Evolutionary conservation across 2,113 vertebrate genomes (phyloP), one percentile per base, ranked within the genome.

Genomic region (Periophthalmus modestus): DNA sequence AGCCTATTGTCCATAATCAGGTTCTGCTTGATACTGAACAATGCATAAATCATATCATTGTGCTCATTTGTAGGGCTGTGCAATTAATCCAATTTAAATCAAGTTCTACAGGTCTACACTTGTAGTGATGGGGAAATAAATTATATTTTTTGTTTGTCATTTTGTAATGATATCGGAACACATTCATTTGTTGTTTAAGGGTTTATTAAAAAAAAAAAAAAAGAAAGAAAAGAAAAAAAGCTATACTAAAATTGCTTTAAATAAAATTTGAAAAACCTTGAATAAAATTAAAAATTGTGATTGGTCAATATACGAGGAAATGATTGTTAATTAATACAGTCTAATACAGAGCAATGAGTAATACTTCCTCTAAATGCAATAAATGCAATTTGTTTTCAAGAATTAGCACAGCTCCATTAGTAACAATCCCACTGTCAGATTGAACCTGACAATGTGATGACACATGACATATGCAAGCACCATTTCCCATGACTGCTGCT

Each of bases 1-100:
- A 62, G 72, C 36, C 62, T 50, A 69, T 34, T 75, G 46, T 70
- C 67, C 66, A 34, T 65, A 55, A 70, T 48, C 46, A 48, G 10
- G 33, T 43, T 46, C 39, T 66, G 36, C 21, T n/a, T 48, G 43
- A 67, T 15, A 67, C 21, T 21, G 12, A 24, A 5, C 12, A 15
- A 10, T 59, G 57, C 23, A 21, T 5, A 59, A 28, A 9, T 5
- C 23, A 7, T 59, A 4, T 5, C 1, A 24, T 14, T 13, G 23
- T 58, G 23, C 11, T 15, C 28, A 59, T 59, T 12, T n/a, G n/a
- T 4, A 4, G 21, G 3, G 55, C 12, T 19, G 4, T 7, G 16
- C 48, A 52, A 43, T 43, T 43, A 43, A 43, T 43, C 39, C 39
- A 43, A 10, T 43, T 43, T 43, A 43, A 43, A 28, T 28, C 2